Evolutionary conservation across 1,140 invertebrate species (phyloP), one percentile per base, ranked within the genome.

Genomic region (Listronotus bonariensis): DNA sequence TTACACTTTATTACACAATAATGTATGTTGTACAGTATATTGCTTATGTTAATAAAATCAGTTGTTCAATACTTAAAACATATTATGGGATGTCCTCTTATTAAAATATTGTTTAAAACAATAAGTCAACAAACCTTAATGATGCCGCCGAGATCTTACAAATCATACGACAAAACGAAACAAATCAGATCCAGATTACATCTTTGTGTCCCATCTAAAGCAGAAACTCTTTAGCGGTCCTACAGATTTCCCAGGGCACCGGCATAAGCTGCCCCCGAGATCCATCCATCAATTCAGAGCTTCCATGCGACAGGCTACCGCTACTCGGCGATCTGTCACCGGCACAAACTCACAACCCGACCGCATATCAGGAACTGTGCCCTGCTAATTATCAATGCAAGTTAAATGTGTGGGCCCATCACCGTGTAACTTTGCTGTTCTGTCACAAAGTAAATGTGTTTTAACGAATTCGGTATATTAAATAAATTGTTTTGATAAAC

Each of bases 311-410:
- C 52, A 41, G 45, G 32, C 58, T 42, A 38, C 65, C 41, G 18
- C 49, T 62, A 41, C 65, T 59, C 57, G 58, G 52, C 59, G 57
- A 67, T 67, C 65, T 67, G 65, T 67, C 65, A 67, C 65, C 58
- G 36, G 65, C 40, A 67, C 57, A 46, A 43, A 18, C 55, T 36
- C 41, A n/a, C 14, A 52, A 31, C 58, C 58, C 58, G 58, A 51
- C 49, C 58, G 46, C 58, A 53, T 46, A 61, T 61, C 46, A 61
- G 46, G 58, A 61, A 61, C 34, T 61, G 32, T 51, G 58, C 46
- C 38, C 58, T 43, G 38, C 58, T 53, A 61, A 61, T 61, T 61
- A 61, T 61, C 58, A 61, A 61, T 61, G 48, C 58, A 55, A 41
- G 38, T 43, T 55, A 55, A 55, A 55, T 17, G 14, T 14, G n/a